A percentile compares a stretch with the other conserved stretches of the same genome.
These are phyloP conservation scores for Borostomias antarcticus DNA, from an alignment of 2,797 vertebrate species.

Conservation along the genomic window DNA sequence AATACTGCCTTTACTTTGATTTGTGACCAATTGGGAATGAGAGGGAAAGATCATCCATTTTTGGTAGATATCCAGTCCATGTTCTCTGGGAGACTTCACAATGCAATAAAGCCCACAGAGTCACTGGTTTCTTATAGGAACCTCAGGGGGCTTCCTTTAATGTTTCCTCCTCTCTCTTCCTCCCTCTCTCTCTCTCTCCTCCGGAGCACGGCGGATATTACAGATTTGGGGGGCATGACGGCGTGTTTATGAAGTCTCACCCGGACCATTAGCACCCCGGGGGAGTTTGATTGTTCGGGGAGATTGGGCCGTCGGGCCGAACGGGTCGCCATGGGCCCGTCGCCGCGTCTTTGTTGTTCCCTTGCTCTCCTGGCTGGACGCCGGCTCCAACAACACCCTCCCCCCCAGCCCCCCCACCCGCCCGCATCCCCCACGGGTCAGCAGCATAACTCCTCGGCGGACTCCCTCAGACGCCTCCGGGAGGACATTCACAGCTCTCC, in stretches of 20 bases:
- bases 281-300: constrained; percentile 40
- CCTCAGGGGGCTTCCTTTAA: constrained; percentile 65
- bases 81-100: constrained; percentile 17
- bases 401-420: neutral
- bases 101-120: constrained; percentile 54
- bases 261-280: constrained; percentile 61
- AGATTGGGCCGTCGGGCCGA: constrained; percentile 25
- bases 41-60: neutral
- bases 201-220: constrained; percentile 69
- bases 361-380: constrained; percentile 19
- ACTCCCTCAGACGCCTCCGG: too few relatives aligned
- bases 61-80: constrained; percentile 10
- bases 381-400: constrained; percentile 27
- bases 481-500: too few relatives aligned
- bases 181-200: constrained; percentile 15
- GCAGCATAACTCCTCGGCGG: neutral
- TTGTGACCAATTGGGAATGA: constrained; percentile 23
- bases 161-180: constrained; percentile 25
- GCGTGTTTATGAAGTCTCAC: constrained; percentile 67
- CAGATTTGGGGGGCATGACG: constrained; percentile 65
- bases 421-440: neutral
- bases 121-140: constrained; percentile 44
- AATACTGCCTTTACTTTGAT: constrained; percentile 28
- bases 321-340: neutral
- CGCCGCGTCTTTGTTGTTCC: neutral